phyloP scores from a whole-genome alignment of 2,113 vertebrate genomes.

The Agapornis roseicollis region DNA sequence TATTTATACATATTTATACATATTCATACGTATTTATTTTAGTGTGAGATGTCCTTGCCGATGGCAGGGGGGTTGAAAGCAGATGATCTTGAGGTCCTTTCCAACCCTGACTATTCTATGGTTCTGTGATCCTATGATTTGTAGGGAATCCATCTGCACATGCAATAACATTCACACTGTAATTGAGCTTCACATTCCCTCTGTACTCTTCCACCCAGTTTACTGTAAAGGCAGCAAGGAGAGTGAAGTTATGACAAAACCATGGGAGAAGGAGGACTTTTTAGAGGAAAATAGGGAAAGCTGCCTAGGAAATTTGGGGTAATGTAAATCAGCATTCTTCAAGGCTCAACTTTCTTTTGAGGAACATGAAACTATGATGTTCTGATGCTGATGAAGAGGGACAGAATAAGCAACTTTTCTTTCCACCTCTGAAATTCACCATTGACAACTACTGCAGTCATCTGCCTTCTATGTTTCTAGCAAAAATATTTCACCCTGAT shows the following conservation, averaged over 20 bases:
- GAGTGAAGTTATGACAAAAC: background rate
- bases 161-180: background rate
- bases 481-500: background rate
- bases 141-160: background rate
- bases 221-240: background rate
- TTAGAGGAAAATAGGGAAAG: background rate
- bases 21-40: too few relatives aligned
- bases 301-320: background rate
- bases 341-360: background rate
- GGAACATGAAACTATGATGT: background rate
- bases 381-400: background rate
- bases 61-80: too few relatives aligned
- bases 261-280: background rate
- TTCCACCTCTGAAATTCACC: background rate
- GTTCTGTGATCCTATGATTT: too few relatives aligned
- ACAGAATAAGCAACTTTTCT: background rate
- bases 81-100: too few relatives aligned
- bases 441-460: background rate
- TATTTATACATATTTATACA: too few relatives aligned
- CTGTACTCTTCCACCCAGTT: background rate
- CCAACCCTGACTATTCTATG: too few relatives aligned
- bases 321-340: background rate
- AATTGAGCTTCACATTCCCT: accelerated
- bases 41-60: too few relatives aligned
- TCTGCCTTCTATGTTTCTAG: background rate